Conservation (phyloP, 1,140 invertebrate species). For the Agrypnia vestita region DNA sequence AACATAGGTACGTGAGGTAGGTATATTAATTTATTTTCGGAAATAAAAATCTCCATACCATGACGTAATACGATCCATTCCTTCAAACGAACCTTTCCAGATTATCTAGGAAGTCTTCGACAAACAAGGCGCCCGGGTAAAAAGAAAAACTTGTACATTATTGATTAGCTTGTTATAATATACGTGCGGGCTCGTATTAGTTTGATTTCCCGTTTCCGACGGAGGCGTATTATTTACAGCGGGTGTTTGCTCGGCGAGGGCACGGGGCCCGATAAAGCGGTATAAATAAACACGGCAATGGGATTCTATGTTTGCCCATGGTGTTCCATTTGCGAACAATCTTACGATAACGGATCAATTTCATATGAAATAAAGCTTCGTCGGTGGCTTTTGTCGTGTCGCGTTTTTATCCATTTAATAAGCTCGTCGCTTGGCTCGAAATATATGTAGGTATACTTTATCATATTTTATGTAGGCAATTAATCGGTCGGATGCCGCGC, state of each 20-base stretch:
- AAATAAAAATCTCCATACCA: background rate
- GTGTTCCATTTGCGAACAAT: conserved; percentile 51
- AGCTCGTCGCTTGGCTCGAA: too few species aligned
- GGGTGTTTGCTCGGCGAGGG: conserved; percentile 29
- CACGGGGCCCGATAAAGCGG: conserved; percentile 31
- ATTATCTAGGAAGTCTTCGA: background rate
- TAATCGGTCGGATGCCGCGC: too few species aligned
- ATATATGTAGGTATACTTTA: too few species aligned
- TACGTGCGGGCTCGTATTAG: background rate
- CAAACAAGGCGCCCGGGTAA: background rate
- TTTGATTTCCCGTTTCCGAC: conserved; percentile 29
- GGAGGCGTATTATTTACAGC: conserved; percentile 45
- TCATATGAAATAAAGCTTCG: conserved; percentile 51
- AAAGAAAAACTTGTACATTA: background rate
- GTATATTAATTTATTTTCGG: too few species aligned
- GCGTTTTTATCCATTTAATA: background rate
- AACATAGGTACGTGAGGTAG: too few species aligned
- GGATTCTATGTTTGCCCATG: conserved; percentile 54
- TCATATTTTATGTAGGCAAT: too few species aligned
- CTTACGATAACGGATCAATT: conserved; percentile 57
- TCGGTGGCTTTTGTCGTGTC: conserved; percentile 21
- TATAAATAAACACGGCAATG: conserved; percentile 48
- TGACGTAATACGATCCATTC: background rate
- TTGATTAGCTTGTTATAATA: conserved; percentile 13
- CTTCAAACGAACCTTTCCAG: background rate